These are phyloP conservation scores for Leptopilina drosophilae DNA, from an alignment of 2,888 invertebrate species.

Conservation along the genomic window DNA sequence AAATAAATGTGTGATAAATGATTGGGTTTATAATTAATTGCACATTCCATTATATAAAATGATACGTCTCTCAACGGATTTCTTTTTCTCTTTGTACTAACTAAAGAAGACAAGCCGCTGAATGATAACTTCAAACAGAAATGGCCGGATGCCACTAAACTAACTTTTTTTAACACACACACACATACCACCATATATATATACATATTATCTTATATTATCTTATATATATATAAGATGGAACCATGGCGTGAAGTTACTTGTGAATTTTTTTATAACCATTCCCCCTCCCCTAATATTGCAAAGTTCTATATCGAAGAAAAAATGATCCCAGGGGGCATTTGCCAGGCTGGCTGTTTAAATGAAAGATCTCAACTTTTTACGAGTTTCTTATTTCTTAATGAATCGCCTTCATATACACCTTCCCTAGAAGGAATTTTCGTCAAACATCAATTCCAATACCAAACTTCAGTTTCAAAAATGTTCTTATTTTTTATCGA, in stretches of 20 bases:
- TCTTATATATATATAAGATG: not conserved
- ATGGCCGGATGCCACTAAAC: conserved; percentile 40
- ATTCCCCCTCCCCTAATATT: conserved; percentile 4
- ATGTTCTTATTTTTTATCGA: no score
- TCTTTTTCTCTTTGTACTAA: conserved; percentile 39
- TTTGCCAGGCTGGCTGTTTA: conserved; percentile 33
- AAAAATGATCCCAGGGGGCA: conserved; percentile 49
- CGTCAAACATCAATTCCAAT: no score
- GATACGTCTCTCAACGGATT: conserved; percentile 61
- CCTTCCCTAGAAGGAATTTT: no score
- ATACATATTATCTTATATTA: no score
- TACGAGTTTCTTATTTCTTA: conserved; percentile 43
- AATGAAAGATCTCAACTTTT: conserved; percentile 56
- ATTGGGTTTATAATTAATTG: conserved; percentile 68
- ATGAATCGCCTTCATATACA: conserved; percentile 57
- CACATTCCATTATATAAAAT: conserved; percentile 69
- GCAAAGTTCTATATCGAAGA: conserved; percentile 10
- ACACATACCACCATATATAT: not conserved
- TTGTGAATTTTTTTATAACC: conserved; percentile 4
- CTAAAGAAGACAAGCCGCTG: conserved; percentile 43
- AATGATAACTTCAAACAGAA: conserved; percentile 42
- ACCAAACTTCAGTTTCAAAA: no score
- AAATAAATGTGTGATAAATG: conserved; percentile 64
- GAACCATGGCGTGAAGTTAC: conserved; percentile 10
- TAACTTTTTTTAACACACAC: not conserved